These are phyloP conservation scores for Abrostola triplasia DNA, from an alignment of 2,888 invertebrate genomes.

Conservation along the genomic window DNA sequence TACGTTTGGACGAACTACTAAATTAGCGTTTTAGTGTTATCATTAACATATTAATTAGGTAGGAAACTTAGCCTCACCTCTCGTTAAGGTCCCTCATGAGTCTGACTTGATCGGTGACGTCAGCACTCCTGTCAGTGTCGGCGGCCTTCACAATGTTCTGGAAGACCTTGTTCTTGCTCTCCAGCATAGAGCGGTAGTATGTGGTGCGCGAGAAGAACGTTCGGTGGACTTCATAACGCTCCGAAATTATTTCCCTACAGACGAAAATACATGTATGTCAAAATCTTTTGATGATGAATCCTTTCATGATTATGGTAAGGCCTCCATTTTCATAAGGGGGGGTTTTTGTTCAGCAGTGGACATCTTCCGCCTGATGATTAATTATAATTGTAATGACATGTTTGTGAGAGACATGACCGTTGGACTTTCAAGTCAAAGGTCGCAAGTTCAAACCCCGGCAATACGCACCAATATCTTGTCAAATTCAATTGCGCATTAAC, in stretches of 20 bases:
- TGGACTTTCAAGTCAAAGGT: no score
- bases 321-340: no score
- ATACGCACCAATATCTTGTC: no score
- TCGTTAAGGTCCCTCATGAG: constrained; percentile 94
- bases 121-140: constrained; percentile 92
- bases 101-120: constrained; percentile 91
- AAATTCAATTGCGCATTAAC: no score
- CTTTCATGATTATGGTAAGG: no score
- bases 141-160: constrained; percentile 94
- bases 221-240: constrained; percentile 93
- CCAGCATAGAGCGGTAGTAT: constrained; percentile 97
- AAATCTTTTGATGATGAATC: no score
- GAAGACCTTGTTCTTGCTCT: constrained; percentile 98
- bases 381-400: no score
- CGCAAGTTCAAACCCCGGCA: no score
- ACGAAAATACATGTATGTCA: neutral
- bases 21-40: neutral
- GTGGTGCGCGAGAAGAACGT: constrained; percentile 95
- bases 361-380: no score
- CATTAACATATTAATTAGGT: neutral
- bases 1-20: no score
- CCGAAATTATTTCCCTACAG: constrained; percentile 91
- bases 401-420: no score
- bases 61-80: constrained; percentile 72
- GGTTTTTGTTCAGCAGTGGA: no score